A percentile compares a stretch with the other conserved stretches of the same genome.
phyloP scores from a whole-genome alignment of 1,140 invertebrate species.

The Coptotermes formosanus region DNA sequence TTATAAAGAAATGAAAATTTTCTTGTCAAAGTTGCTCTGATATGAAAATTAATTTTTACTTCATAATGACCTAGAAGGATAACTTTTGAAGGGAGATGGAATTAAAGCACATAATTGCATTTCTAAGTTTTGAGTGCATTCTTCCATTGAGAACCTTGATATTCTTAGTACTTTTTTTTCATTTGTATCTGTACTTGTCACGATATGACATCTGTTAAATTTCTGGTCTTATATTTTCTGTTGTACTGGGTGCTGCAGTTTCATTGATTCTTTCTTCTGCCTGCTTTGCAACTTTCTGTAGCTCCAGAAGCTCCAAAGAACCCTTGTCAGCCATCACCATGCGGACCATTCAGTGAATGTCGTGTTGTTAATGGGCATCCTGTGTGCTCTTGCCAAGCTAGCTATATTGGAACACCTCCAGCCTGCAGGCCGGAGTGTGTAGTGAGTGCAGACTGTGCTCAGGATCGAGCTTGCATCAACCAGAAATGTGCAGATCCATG shows the following conservation, averaged over 20 bases:
- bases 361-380: conserved; percentile 59
- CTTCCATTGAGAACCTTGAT: no score
- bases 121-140: no score
- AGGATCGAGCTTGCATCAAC: conserved; percentile 65
- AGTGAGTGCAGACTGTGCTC: conserved; percentile 64
- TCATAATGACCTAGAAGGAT: no score
- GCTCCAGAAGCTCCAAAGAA: conserved; percentile 43
- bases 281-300: conserved; percentile 38
- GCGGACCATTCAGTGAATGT: conserved; percentile 57
- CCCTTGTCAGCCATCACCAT: conserved; percentile 58
- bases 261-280: conserved; percentile 24
- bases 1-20: no score
- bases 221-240: background rate
- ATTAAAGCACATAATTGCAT: no score
- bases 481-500: conserved; percentile 62
- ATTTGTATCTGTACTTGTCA: no score
- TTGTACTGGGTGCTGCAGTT: conserved; percentile 6
- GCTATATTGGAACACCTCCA: conserved; percentile 62
- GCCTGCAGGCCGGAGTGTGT: conserved; percentile 65
- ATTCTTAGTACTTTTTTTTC: no score
- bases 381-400: conserved; percentile 63
- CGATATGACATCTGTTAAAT: no score
- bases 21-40: no score
- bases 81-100: no score
- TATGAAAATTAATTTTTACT: no score